Base-by-base conservation (phyloP, 92 coral and sea anemone species). In the Chrysogorgia sp. region DNA sequence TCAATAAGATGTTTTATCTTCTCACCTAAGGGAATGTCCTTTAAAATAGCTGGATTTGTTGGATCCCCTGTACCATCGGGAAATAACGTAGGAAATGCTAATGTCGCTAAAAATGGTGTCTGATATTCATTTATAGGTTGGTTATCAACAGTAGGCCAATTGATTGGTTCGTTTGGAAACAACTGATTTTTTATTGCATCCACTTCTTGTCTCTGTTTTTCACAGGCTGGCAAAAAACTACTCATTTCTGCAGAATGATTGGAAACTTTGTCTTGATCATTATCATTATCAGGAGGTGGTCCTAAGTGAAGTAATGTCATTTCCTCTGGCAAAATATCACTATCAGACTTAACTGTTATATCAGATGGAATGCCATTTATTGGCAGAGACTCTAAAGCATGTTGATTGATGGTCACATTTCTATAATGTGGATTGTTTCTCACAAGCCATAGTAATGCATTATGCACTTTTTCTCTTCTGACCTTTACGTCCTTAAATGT, bases 11-110 rank as follows among this genome's bases (percentile, higher is more conserved):
- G 88, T 61, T 83, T 83, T 34, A 83, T 58, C 67, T 57, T 75
- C 62, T 76, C 78, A 40, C 67, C 77, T 58, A 72, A 81, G 40
- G 84, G 66, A 62, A 86, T 45, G 20, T 86, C 79, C 58, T 68
- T 76, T 57, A 75, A 67, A 77, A 83, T 78, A 53, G 79, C 53
- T 34, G 75, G 78, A 62, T 84, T 84, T 67, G 88, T 77, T 70
- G 88, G 84, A 79, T 84, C 88, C 56, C 82, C 88, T 85, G 80
- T 85, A 24, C 86, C 85, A 69, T 71, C 81, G 67, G 89, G 89
- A 66, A 84, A 84, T 84, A 84, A 84, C 59, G 84, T 80, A 40
- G 89, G 89, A 74, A 85, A 80, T 33, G 86, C 89, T 70, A 85
- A 34, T 60, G 85, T 80, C 58, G 89, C 89, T 67, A 80, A 62